phyloP scores from a whole-genome alignment of 2,113 vertebrate species.

The Furnarius figulus region DNA sequence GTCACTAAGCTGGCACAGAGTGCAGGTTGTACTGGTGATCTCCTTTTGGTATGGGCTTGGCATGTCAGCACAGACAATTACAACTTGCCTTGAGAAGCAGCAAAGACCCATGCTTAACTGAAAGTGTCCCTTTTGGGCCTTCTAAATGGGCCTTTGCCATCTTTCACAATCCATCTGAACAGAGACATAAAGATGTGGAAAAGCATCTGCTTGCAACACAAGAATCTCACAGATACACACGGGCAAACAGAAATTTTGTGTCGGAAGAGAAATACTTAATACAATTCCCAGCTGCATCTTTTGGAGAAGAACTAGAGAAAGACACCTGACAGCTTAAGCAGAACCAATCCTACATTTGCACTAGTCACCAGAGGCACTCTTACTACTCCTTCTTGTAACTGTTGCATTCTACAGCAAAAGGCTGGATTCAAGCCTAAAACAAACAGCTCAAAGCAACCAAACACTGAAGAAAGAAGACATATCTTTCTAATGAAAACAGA shows the following conservation, averaged over 20 bases:
- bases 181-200: rapidly evolving
- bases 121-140: not conserved
- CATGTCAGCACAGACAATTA: not conserved
- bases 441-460: not conserved
- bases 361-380: not conserved
- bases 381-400: not conserved
- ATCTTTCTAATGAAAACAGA: not conserved
- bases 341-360: not conserved
- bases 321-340: not conserved
- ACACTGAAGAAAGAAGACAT: not conserved
- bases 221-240: not conserved
- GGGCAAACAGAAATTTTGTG: not conserved
- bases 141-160: not conserved
- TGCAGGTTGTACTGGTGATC: not conserved
- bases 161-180: not conserved
- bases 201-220: not conserved
- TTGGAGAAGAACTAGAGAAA: not conserved
- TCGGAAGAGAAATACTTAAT: not conserved
- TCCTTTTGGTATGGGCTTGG: not conserved
- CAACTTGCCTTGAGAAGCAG: not conserved
- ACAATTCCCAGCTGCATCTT: not conserved
- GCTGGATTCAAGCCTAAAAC: not conserved
- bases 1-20: not conserved
- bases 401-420: not conserved
- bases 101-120: not conserved